Evolutionary conservation across 2,888 invertebrate genomes (phyloP).

Genomic region (Trachelus iudaicus): DNA sequence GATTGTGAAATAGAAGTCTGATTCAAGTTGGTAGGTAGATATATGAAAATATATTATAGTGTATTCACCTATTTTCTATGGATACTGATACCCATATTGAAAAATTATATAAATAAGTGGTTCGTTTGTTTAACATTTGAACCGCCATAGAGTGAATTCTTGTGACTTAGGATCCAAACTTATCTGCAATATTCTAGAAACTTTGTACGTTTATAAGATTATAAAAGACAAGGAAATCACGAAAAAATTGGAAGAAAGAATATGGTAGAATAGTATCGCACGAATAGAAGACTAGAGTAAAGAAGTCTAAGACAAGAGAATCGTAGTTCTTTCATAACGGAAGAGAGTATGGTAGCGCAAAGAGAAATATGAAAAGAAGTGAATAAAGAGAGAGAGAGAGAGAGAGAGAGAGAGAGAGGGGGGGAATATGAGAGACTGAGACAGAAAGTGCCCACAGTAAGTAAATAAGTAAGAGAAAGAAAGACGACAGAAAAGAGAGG

Average conservation of each 20-base stretch:
- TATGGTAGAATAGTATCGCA: neutral
- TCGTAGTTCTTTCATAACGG: neutral
- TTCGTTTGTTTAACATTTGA: neutral
- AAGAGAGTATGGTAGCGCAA: neutral
- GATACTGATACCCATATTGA: neutral
- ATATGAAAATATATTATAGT: neutral
- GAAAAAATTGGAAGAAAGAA: neutral
- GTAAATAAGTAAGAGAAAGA: neutral
- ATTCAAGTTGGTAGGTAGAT: neutral
- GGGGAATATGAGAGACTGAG: neutral
- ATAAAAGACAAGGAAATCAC: neutral
- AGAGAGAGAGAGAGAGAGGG: no score
- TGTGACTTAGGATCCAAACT: neutral
- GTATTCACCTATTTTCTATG: neutral
- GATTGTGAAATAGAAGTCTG: neutral
- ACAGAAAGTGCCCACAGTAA: no score
- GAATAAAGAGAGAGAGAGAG: neutral
- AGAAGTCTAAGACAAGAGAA: neutral
- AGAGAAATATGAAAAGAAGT: neutral
- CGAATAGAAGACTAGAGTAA: neutral
- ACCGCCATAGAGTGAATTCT: neutral
- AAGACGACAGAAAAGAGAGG: neutral
- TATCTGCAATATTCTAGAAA: neutral
- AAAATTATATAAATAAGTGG: neutral
- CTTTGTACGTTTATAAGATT: neutral